Percentiles rank a stretch among this genome's conserved stretches.
phyloP scores from a whole-genome alignment of 2,113 vertebrate genomes.

The Nipponia nippon region DNA sequence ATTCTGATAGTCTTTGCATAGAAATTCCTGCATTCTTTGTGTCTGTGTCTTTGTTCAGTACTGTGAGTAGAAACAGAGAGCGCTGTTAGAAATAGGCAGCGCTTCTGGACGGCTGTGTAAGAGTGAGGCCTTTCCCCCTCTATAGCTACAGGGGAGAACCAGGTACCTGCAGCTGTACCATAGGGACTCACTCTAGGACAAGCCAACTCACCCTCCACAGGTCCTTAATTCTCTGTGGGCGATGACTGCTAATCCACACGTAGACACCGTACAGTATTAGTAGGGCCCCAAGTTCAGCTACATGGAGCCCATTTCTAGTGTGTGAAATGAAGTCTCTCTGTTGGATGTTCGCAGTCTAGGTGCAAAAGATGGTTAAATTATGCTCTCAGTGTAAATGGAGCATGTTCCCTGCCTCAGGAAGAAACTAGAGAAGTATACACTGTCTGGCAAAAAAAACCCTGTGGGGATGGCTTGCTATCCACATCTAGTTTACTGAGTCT shows the following conservation, averaged over 20 bases:
- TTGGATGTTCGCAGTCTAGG: not conserved
- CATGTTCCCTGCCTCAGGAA: not conserved
- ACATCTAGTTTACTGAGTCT: not conserved
- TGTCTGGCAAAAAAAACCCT: not conserved
- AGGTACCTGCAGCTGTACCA: not conserved
- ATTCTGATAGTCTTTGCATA: not conserved
- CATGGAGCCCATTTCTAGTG: not conserved
- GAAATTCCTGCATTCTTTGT: not conserved
- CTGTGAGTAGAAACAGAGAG: not conserved
- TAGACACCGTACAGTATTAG: not conserved
- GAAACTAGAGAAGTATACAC: not conserved
- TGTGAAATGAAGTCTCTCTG: not conserved
- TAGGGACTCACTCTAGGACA: not conserved
- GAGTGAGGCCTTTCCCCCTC: not conserved
- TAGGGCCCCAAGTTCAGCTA: not conserved
- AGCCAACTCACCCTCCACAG: not conserved
- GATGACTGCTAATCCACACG: accelerated
- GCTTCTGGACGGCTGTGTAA: not conserved
- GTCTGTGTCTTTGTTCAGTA: not conserved
- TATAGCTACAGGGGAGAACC: not conserved
- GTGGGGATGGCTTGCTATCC: not conserved
- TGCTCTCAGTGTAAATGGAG: not conserved
- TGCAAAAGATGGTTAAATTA: not conserved
- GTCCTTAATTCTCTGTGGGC: not conserved
- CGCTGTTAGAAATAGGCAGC: not conserved